phyloP scores from a whole-genome alignment of 2,113 vertebrate species.

The Tretioscincus oriximinensis region DNA sequence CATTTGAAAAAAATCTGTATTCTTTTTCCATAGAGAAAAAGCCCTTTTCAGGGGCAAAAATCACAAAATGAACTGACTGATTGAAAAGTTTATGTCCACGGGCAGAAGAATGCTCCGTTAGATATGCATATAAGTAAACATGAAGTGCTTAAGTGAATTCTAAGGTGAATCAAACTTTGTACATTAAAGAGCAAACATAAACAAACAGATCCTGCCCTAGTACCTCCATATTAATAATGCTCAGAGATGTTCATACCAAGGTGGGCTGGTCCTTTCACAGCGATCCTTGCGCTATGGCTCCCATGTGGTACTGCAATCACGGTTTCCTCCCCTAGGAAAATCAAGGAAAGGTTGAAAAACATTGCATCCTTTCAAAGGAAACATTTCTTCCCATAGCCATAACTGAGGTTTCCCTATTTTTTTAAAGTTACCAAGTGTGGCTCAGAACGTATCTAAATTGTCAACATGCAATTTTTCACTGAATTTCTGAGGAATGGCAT shows the following conservation, averaged over 20 bases:
- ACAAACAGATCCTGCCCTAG: conserved; percentile 35
- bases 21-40: too few relatives aligned
- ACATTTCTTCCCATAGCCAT: conserved; percentile 36
- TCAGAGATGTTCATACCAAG: conserved; percentile 75
- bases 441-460: conserved; percentile 36
- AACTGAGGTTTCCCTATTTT: not conserved
- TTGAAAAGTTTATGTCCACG: too few relatives aligned
- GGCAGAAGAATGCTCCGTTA: too few relatives aligned
- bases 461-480: too few relatives aligned
- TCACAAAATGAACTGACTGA: too few relatives aligned
- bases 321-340: conserved; percentile 82
- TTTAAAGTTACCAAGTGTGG: conserved; percentile 3
- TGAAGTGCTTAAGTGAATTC: too few relatives aligned
- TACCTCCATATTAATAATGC: conserved; percentile 23
- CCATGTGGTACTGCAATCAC: conserved; percentile 88
- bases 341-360: conserved; percentile 52
- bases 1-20: too few relatives aligned
- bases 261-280: conserved; percentile 83
- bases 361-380: conserved; percentile 44
- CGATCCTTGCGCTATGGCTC: conserved; percentile 86
- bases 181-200: not conserved
- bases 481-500: too few relatives aligned
- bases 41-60: too few relatives aligned
- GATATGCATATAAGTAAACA: too few relatives aligned
- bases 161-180: too few relatives aligned